Base-by-base conservation (phyloP, 1,140 invertebrate species). In the Drosophila seguyi region DNA sequence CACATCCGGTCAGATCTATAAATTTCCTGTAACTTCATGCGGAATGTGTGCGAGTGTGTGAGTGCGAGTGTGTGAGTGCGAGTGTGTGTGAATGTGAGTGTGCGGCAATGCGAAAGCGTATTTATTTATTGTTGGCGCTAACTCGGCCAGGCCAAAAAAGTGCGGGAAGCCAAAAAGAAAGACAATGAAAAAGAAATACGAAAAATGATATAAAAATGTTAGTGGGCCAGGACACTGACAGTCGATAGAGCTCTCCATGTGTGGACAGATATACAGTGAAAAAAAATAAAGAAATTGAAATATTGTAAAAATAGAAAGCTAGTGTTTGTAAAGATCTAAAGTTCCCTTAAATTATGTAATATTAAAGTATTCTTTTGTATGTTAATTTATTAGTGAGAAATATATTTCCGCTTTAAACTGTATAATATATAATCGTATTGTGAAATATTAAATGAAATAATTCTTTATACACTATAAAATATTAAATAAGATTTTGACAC, bases 41-140 rank as follows among this genome's bases (percentile, higher is more conserved):
- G 22, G 29, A 45, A 47, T 78, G 47, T 57, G 27, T 39, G 60
- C 42, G 39, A 27, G 45, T 57, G 29, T 68, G 25, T 58, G 31
- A 47, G 25, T 60, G 39, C 52, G 63, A 76, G 68, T 76, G 67
- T 77, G 63, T 68, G 79, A 68, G 27, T 39, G 45, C 44, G 22
- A 48, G 60, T 58, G 42, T 57, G n/a, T 58, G n/a, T 45, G 38
- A 52, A 2, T 39, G 16, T n/a, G 38, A 16, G 62, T 53, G 72
- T 79, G 65, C 73, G 61, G 59, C 74, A 79, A 72, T 90, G 81
- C 69, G 61, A 78, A 73, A 78, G 80, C 73, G 84, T 57, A 87
- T 88, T 87, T 87, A 87, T 87, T 87, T 87, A 87, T 87, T 88
- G 84, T 88, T 86, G 84, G 80, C 76, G 85, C 83, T 87, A 80